Evolutionary conservation across 2,113 vertebrate species (phyloP).

Genomic region (Ceratotherium simum): DNA sequence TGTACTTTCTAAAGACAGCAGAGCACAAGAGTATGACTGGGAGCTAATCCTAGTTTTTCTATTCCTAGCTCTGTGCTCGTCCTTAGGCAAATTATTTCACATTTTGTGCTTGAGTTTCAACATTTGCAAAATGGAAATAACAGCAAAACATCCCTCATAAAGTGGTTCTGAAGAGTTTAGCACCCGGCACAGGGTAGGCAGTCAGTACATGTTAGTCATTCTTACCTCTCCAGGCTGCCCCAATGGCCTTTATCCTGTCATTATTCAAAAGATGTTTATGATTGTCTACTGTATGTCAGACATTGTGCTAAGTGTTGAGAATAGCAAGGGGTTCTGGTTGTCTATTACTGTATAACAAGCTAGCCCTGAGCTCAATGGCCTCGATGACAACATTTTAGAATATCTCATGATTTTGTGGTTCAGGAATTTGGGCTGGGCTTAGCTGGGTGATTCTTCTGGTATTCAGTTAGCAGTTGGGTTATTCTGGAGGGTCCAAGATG

Average conservation of each 20-base stretch:
- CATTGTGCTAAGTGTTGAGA: neutral
- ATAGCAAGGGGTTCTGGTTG: neutral
- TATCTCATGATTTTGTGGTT: neutral
- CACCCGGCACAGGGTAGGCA: neutral
- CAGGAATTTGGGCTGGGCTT: neutral
- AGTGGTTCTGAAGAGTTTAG: neutral
- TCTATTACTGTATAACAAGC: neutral
- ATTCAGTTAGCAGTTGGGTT: neutral
- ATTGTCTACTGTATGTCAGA: neutral
- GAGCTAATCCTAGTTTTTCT: neutral
- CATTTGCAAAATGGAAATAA: neutral
- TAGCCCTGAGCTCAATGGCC: neutral
- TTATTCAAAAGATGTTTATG: neutral
- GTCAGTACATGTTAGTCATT: neutral
- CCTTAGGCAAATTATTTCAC: neutral
- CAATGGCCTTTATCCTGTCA: neutral
- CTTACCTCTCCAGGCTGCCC: neutral
- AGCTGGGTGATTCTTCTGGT: neutral
- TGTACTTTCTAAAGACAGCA: neutral
- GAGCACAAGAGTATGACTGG: neutral
- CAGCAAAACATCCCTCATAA: neutral
- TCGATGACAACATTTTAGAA: neutral
- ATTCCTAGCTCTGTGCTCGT: neutral
- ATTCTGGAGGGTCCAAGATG: neutral
- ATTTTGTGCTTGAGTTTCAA: neutral